Evolutionary conservation across 2,888 invertebrate species (phyloP), one percentile per base, ranked within the genome.

Genomic region (Gonocerus acuteangulatus): DNA sequence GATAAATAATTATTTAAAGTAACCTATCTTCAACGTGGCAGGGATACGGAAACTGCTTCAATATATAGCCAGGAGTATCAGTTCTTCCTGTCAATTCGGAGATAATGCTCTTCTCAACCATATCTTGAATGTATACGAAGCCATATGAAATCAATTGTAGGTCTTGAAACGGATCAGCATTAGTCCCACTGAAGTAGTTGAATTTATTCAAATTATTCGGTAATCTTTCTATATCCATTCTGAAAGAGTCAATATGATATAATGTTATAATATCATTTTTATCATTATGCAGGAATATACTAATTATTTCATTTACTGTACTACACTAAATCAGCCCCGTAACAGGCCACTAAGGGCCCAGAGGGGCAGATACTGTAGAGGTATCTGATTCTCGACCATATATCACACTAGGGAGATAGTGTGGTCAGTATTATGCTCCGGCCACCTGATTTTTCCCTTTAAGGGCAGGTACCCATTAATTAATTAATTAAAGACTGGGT

Each of bases 21-120:
- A 71, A 88, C 87, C 78, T 81, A 74, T 89, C 89, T 62, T 79
- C 78, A 36, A 79, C 80, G 71, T 86, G 89, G 52, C 87, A 85
- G 0, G 89, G 89, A 73, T 89, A 89, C 0, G 90, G 89, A 73
- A 84, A 83, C 69, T 90, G 86, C 72, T 93, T 91, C 1, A 88
- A 82, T 66, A 84, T 82, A 2, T 87, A 79, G 4, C 83, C 80
- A 7, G 76, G 76, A 7, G 47, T 65, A 59, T 48, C 67, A 19
- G 36, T 62, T 61, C 65, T 39, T 48, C 63, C 73, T 0, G 79
- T 76, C 3, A 84, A 80, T 27, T 81, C 75, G 65, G 80, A 76
- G 51, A 93, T 85, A 62, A 93, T 84, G 2, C 85, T 87, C 64
- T 82, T 80, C 72, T 93, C 92, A 11, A 94, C 74, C 68, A 89